phyloP scores from a whole-genome alignment of 1,140 invertebrate genomes.

The Trachelipus rathkii region DNA sequence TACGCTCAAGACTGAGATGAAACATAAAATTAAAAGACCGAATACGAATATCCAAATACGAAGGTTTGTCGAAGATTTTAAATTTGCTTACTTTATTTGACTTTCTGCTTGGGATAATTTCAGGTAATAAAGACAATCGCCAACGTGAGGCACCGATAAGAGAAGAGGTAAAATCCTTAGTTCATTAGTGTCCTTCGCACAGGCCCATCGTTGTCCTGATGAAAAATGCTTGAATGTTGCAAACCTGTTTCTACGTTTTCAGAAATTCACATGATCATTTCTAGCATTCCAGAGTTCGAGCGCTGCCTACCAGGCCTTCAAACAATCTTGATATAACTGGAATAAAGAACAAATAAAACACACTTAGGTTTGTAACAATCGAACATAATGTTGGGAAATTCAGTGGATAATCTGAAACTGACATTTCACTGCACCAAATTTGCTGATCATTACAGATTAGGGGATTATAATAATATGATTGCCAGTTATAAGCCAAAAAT shows the following conservation, averaged over 20 bases:
- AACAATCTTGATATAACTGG: conserved; percentile 5
- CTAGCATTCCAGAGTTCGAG: conserved; percentile 7
- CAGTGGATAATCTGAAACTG: background rate
- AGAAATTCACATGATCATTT: conserved; percentile 22
- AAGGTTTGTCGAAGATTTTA: conserved; percentile 47
- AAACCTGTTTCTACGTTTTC: conserved; percentile 20
- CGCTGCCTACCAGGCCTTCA: conserved; percentile 20
- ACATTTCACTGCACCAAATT: conserved; percentile 16
- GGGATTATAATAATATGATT: conserved; percentile 22
- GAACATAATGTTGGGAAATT: conserved; percentile 16
- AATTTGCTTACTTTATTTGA: conserved; percentile 59
- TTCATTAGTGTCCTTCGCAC: conserved; percentile 47
- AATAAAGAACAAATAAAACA: conserved; percentile 11
- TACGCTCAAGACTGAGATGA: conserved; percentile 73
- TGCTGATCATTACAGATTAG: background rate
- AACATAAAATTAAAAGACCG: conserved; percentile 75
- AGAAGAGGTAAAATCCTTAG: conserved; percentile 48
- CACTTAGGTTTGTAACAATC: conserved; percentile 7
- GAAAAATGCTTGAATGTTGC: conserved; percentile 14
- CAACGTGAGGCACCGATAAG: conserved; percentile 47
- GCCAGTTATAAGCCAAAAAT: conserved; percentile 22
- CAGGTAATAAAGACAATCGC: conserved; percentile 55
- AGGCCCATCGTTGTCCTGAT: conserved; percentile 42
- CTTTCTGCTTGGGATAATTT: conserved; percentile 52
- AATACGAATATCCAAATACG: conserved; percentile 62